Percentiles rank a stretch among this genome's conserved stretches.
Evolutionary conservation across 2,888 invertebrate genomes (phyloP).

Genomic region (Andrena flavipes): DNA sequence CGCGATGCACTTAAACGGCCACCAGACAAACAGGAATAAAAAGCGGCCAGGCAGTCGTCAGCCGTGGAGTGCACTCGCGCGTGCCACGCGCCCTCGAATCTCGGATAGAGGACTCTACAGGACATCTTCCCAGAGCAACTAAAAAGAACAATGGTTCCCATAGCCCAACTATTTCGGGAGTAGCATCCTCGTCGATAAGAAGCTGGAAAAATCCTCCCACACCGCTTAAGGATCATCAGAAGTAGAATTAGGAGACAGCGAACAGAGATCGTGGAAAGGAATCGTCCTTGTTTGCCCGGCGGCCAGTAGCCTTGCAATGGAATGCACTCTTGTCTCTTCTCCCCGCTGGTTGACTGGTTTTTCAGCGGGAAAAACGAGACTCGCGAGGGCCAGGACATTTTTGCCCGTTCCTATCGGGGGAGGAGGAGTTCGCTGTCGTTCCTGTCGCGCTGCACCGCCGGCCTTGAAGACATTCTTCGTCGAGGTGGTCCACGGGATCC

Average conservation of each 20-base stretch:
- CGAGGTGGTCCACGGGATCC: constrained; percentile 51
- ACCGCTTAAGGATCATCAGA: background rate
- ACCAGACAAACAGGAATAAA: constrained; percentile 36
- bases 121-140: background rate
- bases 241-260: constrained; percentile 22
- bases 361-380: constrained; percentile 66
- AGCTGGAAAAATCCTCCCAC: too few relatives aligned
- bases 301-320: constrained; percentile 63
- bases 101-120: background rate
- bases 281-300: constrained; percentile 62
- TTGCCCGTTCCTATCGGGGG: constrained; percentile 33
- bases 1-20: constrained; percentile 40
- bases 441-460: constrained; percentile 49
- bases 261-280: constrained; percentile 40
- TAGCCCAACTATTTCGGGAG: background rate
- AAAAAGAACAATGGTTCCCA: too few relatives aligned
- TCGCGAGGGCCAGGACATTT: constrained; percentile 60
- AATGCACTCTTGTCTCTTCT: constrained; percentile 71
- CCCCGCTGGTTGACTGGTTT: constrained; percentile 67
- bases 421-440: constrained; percentile 46
- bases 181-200: too few relatives aligned
- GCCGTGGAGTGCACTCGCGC: background rate
- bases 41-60: constrained; percentile 29
- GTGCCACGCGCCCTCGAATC: constrained; percentile 24
- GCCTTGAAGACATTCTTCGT: constrained; percentile 70